A percentile compares a stretch with the other conserved stretches of the same genome.
Conservation (phyloP, 2,797 vertebrate species). For the Poeciliopsis infans region DNA sequence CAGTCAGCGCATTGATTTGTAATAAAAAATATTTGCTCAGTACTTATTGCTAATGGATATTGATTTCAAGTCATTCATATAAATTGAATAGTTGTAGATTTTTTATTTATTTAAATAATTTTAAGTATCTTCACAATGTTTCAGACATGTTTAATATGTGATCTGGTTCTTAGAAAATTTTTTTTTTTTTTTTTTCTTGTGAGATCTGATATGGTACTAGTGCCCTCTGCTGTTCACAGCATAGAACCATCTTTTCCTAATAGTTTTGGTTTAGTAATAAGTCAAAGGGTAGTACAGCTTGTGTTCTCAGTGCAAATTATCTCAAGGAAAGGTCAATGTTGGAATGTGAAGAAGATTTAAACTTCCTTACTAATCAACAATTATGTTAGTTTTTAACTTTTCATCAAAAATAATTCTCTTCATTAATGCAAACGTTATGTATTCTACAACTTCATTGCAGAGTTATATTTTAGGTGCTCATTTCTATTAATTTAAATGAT, state of each 20-base stretch:
- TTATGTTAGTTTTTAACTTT: background rate
- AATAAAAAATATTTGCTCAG: slow-evolving; percentile 13
- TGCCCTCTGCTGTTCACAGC: slow-evolving; percentile 76
- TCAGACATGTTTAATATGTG: slow-evolving; percentile 14
- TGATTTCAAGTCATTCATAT: background rate
- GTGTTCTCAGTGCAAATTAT: background rate
- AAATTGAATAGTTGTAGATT: background rate
- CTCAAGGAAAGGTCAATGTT: background rate
- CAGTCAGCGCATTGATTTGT: slow-evolving; percentile 27
- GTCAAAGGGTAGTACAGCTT: background rate
- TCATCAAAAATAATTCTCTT: background rate
- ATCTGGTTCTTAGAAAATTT: slow-evolving; percentile 32
- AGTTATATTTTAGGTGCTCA: background rate
- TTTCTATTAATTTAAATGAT: background rate
- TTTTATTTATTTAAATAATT: background rate
- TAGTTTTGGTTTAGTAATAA: background rate
- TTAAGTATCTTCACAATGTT: background rate
- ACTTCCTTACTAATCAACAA: background rate
- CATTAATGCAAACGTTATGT: background rate
- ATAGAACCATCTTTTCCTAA: slow-evolving; percentile 10
- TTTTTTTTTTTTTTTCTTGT: slow-evolving; percentile 20
- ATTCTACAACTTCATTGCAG: background rate
- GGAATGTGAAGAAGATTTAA: background rate
- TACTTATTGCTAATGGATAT: slow-evolving; percentile 18
- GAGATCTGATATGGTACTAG: slow-evolving; percentile 55